phyloP scores from a whole-genome alignment of 2,888 invertebrate genomes.

The Himalopsyche kuldschensis region DNA sequence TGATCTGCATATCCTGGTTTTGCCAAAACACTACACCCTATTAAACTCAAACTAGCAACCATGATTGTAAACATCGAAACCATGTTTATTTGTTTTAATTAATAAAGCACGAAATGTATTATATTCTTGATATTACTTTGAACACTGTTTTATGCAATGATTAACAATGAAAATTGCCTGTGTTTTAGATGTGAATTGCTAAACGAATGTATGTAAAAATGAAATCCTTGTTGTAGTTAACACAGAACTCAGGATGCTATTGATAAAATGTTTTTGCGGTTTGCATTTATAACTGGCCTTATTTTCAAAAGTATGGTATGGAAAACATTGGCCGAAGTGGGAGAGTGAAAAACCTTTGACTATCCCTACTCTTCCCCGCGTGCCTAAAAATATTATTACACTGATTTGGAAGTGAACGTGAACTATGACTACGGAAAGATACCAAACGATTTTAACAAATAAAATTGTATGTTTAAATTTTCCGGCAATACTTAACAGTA shows the following conservation, averaged over 20 bases:
- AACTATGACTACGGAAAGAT: neutral
- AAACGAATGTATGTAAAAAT: neutral
- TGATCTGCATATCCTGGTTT: constrained; percentile 53
- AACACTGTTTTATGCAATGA: neutral
- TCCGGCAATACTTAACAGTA: no score
- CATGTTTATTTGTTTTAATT: neutral
- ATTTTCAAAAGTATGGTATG: constrained; percentile 46
- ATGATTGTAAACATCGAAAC: constrained; percentile 16
- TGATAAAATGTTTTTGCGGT: neutral
- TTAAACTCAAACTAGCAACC: constrained; percentile 44
- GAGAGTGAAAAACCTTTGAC: constrained; percentile 18
- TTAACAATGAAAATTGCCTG: neutral
- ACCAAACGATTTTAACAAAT: neutral
- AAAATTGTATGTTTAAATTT: neutral
- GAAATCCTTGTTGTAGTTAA: constrained; percentile 32
- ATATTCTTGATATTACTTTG: neutral
- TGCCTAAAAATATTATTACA: neutral
- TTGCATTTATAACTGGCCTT: constrained; percentile 58
- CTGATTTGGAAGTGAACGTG: neutral
- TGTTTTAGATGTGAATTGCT: neutral
- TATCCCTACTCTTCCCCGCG: neutral
- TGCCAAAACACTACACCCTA: constrained; percentile 44
- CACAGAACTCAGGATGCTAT: constrained; percentile 40
- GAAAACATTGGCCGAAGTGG: constrained; percentile 53
- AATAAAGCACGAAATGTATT: neutral